Evolutionary conservation across 2,113 vertebrate species (phyloP).

Genomic region (Verasper variegatus): DNA sequence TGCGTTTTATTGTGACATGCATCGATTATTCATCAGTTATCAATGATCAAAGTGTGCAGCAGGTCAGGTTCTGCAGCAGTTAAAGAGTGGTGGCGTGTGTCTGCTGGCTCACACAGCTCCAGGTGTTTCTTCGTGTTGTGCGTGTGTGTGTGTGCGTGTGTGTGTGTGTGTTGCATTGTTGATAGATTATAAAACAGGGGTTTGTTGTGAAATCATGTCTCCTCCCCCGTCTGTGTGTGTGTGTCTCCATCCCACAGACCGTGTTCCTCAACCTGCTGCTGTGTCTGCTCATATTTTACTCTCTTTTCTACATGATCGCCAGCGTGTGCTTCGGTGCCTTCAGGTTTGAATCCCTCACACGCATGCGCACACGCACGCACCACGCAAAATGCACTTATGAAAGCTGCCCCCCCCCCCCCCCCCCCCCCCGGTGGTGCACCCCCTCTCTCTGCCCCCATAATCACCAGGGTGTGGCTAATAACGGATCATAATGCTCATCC

Average conservation of each 20-base stretch:
- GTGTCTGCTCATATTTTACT: slow-evolving; percentile 86
- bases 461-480: background rate
- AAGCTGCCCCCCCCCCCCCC: background rate
- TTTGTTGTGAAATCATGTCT: background rate
- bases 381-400: background rate
- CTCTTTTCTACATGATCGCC: slow-evolving; percentile 85
- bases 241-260: slow-evolving; percentile 66
- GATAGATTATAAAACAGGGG: background rate
- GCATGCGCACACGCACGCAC: slow-evolving; percentile 3
- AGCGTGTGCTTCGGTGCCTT: slow-evolving; percentile 84
- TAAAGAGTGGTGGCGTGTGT: background rate
- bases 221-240: background rate
- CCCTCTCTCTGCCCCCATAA: background rate
- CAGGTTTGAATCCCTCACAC: slow-evolving; percentile 76
- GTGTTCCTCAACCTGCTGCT: slow-evolving; percentile 84
- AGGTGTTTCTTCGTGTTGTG: background rate
- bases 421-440: too few species aligned
- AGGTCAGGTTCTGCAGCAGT: background rate
- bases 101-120: background rate
- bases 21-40: background rate
- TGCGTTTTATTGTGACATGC: background rate
- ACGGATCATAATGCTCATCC: background rate
- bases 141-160: background rate
- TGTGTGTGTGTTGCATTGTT: background rate
- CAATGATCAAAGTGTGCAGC: background rate